Evolutionary conservation across 2,113 vertebrate genomes (phyloP).

Genomic region (Syngnathoides biaculeatus): DNA sequence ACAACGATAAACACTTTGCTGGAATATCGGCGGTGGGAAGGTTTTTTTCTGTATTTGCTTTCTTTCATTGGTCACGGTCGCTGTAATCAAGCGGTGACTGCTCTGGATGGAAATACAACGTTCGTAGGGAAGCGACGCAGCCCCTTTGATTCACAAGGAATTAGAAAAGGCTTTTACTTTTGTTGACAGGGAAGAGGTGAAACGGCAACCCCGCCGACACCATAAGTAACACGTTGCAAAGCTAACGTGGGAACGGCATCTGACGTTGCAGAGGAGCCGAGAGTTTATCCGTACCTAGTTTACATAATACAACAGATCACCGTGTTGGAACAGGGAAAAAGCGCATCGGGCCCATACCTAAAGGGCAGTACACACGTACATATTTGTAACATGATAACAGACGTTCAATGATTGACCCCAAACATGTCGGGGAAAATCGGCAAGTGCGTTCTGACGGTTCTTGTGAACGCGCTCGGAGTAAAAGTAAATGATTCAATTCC

Average conservation of each 20-base stretch:
- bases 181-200: slow-evolving; percentile 45
- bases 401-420: no score
- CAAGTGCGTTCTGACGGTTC: no score
- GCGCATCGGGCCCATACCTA: no score
- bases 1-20: neutral
- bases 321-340: neutral
- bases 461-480: no score
- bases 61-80: neutral
- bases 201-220: slow-evolving; percentile 19
- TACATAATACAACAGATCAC: slow-evolving; percentile 26
- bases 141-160: neutral
- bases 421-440: no score
- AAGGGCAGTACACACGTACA: no score
- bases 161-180: neutral
- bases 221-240: slow-evolving; percentile 22
- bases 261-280: slow-evolving; percentile 22
- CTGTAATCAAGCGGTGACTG: neutral
- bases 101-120: neutral
- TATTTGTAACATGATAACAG: no score
- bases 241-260: slow-evolving; percentile 58
- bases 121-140: neutral
- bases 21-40: neutral
- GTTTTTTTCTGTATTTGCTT: slow-evolving; percentile 3
- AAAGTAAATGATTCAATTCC: no score
- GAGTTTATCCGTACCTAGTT: slow-evolving; percentile 38